These are phyloP conservation scores for Campylomormyrus numenius DNA, from an alignment of 2,113 vertebrate genomes.

Conservation along the genomic window DNA sequence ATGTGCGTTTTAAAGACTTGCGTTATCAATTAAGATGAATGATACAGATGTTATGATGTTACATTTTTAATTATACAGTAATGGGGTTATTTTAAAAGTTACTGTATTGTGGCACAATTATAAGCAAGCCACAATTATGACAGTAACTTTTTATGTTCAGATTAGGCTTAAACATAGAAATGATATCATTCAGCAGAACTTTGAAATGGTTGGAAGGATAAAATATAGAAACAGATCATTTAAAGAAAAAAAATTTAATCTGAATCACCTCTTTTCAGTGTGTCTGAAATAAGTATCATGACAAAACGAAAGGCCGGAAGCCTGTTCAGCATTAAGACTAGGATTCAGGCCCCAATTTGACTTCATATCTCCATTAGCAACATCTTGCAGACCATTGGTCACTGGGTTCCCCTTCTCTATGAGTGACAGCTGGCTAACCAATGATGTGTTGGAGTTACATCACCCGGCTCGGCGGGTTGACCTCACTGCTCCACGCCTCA, in stretches of 20 bases:
- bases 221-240: background rate
- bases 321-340: background rate
- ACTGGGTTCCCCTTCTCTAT: background rate
- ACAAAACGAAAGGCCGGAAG: background rate
- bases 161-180: background rate
- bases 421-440: background rate
- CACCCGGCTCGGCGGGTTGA: background rate
- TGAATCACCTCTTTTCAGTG: background rate
- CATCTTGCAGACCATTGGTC: background rate
- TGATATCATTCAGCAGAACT: background rate
- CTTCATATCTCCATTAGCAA: background rate
- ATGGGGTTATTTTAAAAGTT: background rate
- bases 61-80: background rate
- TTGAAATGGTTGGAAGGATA: background rate
- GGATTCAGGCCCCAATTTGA: background rate
- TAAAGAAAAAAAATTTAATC: background rate
- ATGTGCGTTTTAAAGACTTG: background rate
- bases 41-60: background rate
- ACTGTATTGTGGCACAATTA: background rate
- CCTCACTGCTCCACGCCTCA: background rate
- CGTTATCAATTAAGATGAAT: background rate
- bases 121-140: background rate
- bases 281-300: background rate
- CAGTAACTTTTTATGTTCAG: background rate
- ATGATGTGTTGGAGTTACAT: background rate